A percentile compares a stretch with the other conserved stretches of the same genome.
Conservation (phyloP, 2,797 vertebrate species). For the Poeciliopsis infans region DNA sequence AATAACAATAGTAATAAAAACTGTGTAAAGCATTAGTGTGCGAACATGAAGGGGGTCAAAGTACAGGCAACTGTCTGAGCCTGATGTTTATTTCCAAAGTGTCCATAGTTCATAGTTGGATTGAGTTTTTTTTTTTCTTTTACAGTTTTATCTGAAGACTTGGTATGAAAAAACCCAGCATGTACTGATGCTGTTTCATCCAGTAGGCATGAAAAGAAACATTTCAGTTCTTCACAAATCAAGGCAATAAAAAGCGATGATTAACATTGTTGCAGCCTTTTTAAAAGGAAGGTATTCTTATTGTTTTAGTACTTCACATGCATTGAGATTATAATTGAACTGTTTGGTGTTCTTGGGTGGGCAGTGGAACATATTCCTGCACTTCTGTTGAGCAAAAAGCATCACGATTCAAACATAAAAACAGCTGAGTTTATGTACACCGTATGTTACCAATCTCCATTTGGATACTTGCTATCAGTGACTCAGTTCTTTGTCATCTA, state of each 20-base stretch:
- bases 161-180: not conserved
- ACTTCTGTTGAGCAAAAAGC: not conserved
- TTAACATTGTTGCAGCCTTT: not conserved
- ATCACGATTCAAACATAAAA: not conserved
- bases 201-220: not conserved
- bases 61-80: not conserved
- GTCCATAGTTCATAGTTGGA: not conserved
- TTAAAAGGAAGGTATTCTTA: not conserved
- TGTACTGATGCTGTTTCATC: not conserved
- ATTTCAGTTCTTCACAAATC: not conserved
- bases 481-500: slow-evolving; percentile 27
- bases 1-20: not conserved
- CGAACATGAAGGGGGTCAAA: not conserved
- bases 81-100: not conserved
- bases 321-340: not conserved
- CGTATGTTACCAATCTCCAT: not conserved
- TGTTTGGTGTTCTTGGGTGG: not conserved
- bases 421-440: slow-evolving; percentile 1
- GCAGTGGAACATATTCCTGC: not conserved
- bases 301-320: not conserved
- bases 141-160: not conserved
- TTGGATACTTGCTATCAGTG: slow-evolving; percentile 13
- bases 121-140: not conserved
- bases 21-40: not conserved
- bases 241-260: not conserved